phyloP scores from a whole-genome alignment of 2,113 vertebrate species.

The Cyphomyrus plagiostoma region DNA sequence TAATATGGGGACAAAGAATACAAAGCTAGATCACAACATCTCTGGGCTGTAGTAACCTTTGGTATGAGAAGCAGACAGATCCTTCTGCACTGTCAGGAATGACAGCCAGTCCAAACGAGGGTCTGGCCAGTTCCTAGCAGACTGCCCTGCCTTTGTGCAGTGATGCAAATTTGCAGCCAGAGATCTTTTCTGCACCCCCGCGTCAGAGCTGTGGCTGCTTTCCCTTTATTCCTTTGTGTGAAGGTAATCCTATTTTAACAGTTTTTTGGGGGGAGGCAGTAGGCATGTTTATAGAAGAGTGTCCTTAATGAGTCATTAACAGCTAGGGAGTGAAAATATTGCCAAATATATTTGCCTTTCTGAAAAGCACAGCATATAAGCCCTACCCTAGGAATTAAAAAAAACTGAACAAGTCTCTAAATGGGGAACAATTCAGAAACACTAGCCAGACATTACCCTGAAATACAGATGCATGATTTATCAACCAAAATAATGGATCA shows the following conservation, averaged over 20 bases:
- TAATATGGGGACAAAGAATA: not conserved
- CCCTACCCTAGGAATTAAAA: not conserved
- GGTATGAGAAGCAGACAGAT: not conserved
- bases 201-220: not conserved
- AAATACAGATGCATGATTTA: not conserved
- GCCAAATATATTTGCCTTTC: not conserved
- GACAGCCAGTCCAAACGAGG: not conserved
- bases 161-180: not conserved
- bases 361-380: not conserved
- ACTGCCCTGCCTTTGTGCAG: not conserved
- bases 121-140: not conserved
- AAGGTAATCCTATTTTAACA: conserved; percentile 7
- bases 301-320: conserved; percentile 9
- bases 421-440: not conserved
- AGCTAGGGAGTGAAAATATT: not conserved
- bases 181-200: not conserved
- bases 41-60: not conserved
- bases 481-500: not conserved
- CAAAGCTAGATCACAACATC: not conserved
- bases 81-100: not conserved
- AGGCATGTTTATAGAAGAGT: not conserved
- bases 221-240: conserved; percentile 13
- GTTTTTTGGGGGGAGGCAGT: not conserved
- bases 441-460: not conserved
- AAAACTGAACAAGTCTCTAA: not conserved